Percentiles rank a stretch among this genome's conserved stretches.
These are phyloP conservation scores for Sciurus vulgaris DNA, from an alignment of 2,797 vertebrate species.

Conservation along the genomic window DNA sequence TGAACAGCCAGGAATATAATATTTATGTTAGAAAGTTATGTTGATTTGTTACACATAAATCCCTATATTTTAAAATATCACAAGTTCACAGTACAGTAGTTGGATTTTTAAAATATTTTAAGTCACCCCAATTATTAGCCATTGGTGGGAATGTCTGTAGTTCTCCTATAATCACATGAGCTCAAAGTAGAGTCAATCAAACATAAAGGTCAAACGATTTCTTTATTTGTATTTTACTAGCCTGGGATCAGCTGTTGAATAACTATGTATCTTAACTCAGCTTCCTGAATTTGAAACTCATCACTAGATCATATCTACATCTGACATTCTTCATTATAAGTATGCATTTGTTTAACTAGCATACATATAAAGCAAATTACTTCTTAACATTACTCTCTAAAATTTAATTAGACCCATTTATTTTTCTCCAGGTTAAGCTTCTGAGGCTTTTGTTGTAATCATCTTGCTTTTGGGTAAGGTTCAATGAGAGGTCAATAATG, in stretches of 20 bases:
- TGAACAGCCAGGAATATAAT: neutral
- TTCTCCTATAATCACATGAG: neutral
- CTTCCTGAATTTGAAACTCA: neutral
- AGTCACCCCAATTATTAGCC: neutral
- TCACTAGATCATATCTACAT: neutral
- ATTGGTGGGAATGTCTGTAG: neutral
- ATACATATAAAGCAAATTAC: neutral
- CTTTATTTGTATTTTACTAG: neutral
- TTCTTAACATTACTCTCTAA: neutral
- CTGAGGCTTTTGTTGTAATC: neutral
- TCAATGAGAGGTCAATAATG: neutral
- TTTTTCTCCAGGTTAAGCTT: neutral
- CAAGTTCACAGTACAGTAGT: neutral
- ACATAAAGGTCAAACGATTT: neutral
- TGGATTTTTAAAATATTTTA: neutral
- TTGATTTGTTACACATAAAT: neutral
- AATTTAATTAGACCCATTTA: neutral
- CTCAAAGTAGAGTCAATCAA: neutral
- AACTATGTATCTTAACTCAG: neutral
- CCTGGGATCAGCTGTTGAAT: neutral
- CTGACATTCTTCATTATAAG: neutral
- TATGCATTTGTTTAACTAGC: neutral
- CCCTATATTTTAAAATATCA: neutral
- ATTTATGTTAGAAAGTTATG: neutral
- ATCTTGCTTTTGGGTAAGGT: neutral